Percentiles rank a stretch among this genome's conserved stretches.
Evolutionary conservation across 2,113 vertebrate genomes (phyloP).

Genomic region (Plecturocebus donacophilus): DNA sequence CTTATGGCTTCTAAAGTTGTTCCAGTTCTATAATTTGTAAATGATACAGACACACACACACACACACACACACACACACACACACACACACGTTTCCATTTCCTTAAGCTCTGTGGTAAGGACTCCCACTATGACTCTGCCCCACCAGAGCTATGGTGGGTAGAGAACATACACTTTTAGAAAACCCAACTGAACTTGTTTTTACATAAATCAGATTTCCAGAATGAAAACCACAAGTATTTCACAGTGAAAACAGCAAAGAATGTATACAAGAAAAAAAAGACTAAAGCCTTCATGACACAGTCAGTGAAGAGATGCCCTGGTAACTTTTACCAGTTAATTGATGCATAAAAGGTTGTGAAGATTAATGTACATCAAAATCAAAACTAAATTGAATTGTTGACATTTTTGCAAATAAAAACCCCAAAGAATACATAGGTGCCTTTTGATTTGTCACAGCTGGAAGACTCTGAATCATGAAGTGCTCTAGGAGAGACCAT

Average conservation of each 20-base stretch:
- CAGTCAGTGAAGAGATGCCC: slow-evolving; percentile 47
- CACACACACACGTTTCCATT: not conserved
- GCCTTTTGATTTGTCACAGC: slow-evolving; percentile 71
- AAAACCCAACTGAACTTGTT: not conserved
- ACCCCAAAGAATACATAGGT: slow-evolving; percentile 65
- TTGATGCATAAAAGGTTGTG: slow-evolving; percentile 69
- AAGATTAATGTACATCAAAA: slow-evolving; percentile 71
- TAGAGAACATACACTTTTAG: not conserved
- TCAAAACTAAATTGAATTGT: slow-evolving; percentile 77
- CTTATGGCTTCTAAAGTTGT: not conserved
- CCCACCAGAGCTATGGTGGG: not conserved
- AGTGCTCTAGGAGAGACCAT: slow-evolving; percentile 38
- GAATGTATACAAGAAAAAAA: slow-evolving; percentile 37
- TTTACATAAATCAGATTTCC: slow-evolving; percentile 24
- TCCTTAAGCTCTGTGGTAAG: not conserved
- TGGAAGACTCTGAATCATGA: slow-evolving; percentile 73
- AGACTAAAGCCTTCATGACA: slow-evolving; percentile 43
- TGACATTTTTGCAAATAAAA: slow-evolving; percentile 67
- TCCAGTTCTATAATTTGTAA: not conserved
- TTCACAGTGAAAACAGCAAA: slow-evolving; percentile 46
- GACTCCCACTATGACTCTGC: not conserved
- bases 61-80: not conserved
- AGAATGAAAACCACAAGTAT: not conserved
- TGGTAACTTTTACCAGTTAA: slow-evolving; percentile 66
- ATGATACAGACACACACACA: not conserved